These are phyloP conservation scores for Rhodeus uyekii DNA, from an alignment of 2,797 vertebrate genomes.

Conservation along the genomic window DNA sequence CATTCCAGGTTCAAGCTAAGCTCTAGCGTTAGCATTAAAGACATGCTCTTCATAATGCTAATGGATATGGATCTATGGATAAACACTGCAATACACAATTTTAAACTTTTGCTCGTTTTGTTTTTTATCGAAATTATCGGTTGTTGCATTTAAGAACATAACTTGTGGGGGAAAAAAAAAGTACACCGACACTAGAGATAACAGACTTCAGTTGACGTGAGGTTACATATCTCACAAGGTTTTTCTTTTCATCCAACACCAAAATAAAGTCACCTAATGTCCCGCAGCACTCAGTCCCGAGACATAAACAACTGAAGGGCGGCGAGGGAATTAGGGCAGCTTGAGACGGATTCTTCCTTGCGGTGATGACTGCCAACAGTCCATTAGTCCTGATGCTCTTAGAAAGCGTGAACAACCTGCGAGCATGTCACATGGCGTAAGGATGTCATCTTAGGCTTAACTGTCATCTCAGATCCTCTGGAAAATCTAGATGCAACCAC, in stretches of 20 bases:
- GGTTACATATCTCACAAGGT: not conserved
- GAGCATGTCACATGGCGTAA: not conserved
- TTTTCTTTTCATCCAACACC: not conserved
- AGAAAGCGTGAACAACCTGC: conserved; percentile 1
- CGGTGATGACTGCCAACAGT: not conserved
- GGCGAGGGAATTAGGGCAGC: conserved; percentile 25
- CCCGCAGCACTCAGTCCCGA: not conserved
- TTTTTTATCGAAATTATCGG: not conserved
- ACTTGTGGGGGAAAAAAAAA: too few relatives aligned
- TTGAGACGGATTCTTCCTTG: conserved; percentile 8
- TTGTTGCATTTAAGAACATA: not conserved
- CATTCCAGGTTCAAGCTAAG: not conserved
- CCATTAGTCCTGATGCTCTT: conserved; percentile 33
- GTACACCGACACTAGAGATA: not conserved
- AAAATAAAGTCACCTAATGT: not conserved
- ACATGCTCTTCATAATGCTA: not conserved
- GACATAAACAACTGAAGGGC: not conserved
- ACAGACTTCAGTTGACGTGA: not conserved
- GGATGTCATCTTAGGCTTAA: not conserved
- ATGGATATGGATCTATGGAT: not conserved
- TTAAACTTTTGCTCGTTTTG: not conserved
- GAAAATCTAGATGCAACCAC: conserved; percentile 4
- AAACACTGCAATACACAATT: not conserved
- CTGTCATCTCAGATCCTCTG: conserved; percentile 23
- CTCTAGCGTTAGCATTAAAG: not conserved